Evolutionary conservation across 2,797 vertebrate species (phyloP), one percentile per base, ranked within the genome.

Genomic region (Yasuhikotakia modesta): DNA sequence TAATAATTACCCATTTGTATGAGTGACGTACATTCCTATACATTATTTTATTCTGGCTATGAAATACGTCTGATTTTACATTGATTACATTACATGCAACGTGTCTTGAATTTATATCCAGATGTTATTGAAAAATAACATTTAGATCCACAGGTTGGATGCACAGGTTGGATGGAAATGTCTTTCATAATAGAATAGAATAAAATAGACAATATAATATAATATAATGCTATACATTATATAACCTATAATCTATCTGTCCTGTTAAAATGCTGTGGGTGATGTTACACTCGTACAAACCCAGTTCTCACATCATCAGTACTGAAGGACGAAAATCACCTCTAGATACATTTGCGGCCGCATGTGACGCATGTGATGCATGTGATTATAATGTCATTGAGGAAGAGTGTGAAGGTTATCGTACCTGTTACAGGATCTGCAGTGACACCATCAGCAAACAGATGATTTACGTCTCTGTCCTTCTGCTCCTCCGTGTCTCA

Each of bases 341-440:
- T n/a, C n/a, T n/a, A n/a, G n/a, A n/a, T n/a, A n/a, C n/a, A n/a
- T n/a, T n/a, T n/a, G n/a, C n/a, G n/a, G n/a, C n/a, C 30, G 53
- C 53, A 55, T 22, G 2, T 10, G 66, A 35, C 27, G 67, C 53
- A 48, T 1, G 13, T n/a, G 63, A 35, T 48, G 13, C 13, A 19
- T 19, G 21, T n/a, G n/a, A n/a, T n/a, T n/a, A n/a, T n/a, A 61
- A 22, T 14, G 14, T 52, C n/a, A 50, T 70, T 55, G 46, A 4
- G 2, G n/a, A 72, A 63, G 52, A 11, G 46, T 46, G 17, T 72
- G n/a, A 70, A 57, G 67, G 60, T 81, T 83, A 82, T 75, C 71
- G 39, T 73, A 80, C 78, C 79, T 77, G 52, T 81, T 45, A 83
- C 61, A 48, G 32, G 64, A 72, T 70, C 50, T 55, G 52, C 70